These are phyloP conservation scores for Spodoptera picta DNA, from an alignment of 2,888 invertebrate genomes.

Conservation along the genomic window DNA sequence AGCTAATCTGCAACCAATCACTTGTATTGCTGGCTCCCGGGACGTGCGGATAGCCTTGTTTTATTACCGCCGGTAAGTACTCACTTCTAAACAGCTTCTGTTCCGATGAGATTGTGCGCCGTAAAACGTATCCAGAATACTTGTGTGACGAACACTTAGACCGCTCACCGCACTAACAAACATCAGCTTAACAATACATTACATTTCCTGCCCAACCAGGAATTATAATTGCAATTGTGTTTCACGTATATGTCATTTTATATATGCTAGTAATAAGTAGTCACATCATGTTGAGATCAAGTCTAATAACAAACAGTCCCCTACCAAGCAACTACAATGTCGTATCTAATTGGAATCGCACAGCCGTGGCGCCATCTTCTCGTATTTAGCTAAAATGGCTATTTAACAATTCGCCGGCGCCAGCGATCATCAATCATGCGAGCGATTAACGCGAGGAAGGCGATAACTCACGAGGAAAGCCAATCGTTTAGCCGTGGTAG, in stretches of 20 bases:
- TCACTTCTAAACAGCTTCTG: conserved; percentile 23
- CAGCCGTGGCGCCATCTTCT: conserved; percentile 51
- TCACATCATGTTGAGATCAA: conserved; percentile 19
- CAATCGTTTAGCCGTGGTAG: conserved; percentile 57
- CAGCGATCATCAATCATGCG: conserved; percentile 55
- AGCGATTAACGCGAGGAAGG: conserved; percentile 53
- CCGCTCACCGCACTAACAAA: background rate
- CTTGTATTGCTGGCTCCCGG: conserved; percentile 31
- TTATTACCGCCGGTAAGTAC: conserved; percentile 40
- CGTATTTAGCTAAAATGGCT: conserved; percentile 64
- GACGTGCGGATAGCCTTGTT: conserved; percentile 19
- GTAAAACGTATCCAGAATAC: conserved; percentile 27
- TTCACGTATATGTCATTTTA: no score
- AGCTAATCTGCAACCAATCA: conserved; percentile 40
- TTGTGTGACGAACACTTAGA: conserved; percentile 3
- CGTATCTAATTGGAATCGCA: conserved; percentile 52
- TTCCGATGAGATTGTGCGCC: conserved; percentile 9
- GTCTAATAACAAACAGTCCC: conserved; percentile 13
- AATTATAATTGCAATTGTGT: no score
- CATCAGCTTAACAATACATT: no score
- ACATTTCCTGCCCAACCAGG: no score
- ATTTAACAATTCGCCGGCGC: conserved; percentile 61
- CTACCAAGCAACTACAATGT: conserved; percentile 16
- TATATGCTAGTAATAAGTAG: no score
- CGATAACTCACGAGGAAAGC: conserved; percentile 59